Base-by-base conservation (phyloP, 2,888 invertebrate species). In the Himalopsyche tibetana region DNA sequence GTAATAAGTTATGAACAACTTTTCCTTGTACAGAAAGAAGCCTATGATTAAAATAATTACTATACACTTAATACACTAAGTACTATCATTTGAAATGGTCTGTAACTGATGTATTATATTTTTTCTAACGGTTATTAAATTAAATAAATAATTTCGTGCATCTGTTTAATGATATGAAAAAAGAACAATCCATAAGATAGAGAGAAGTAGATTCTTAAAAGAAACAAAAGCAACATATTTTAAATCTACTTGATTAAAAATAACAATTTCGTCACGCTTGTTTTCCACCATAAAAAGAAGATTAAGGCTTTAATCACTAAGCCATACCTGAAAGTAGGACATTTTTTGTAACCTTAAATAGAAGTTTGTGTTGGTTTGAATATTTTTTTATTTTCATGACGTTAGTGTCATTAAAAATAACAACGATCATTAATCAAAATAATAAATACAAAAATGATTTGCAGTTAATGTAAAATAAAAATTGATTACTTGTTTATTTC, bases 171-270 rank as follows among this genome's bases (percentile, higher is more conserved):
- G 74, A 74, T 11, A 2, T 12, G 38, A 74, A 12, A 74, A 4
- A 74, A 36, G 1, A 74, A 36, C 74, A 36, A 74, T 3, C 12
- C 38, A 5, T 19, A 63, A 55, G 0, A 28, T 28, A 28, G 28
- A 28, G 15, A 51, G 51, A 51, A 8, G 15, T 2, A 74, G 74
- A 74, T 74, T 74, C 74, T 15, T 1, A 74, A 38, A 74, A 19
- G 1, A 38, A 74, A 36, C 38, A 74, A 51, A 51, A 51, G 36
- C 38, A 74, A 74, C 12, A 5, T 74, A 28, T 74, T 36, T 19
- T 74, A 74, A 74, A 36, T 36, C 74, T 36, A 38, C 36, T 38
- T 74, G 74, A 36, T 74, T 74, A 74, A 74, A 74, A 74, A 28
- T 74, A 28, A 15, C 19, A 38, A 36, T 15, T 74, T 74, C 15